Conservation (phyloP, 2,797 vertebrate species). For the Xerus rutilus region DNA sequence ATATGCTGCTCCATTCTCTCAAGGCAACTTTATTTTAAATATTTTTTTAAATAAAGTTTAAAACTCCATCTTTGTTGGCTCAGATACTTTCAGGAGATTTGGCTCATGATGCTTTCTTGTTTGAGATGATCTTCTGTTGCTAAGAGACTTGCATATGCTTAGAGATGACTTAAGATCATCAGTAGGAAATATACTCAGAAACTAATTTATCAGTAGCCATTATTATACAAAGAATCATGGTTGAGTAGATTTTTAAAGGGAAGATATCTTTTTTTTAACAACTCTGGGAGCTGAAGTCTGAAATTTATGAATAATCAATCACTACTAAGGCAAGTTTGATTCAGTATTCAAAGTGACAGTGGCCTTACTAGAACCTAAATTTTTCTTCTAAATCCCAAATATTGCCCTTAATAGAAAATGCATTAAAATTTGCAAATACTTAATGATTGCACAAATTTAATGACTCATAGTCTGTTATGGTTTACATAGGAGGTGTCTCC, state of each 20-base stretch:
- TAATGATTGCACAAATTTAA: background rate
- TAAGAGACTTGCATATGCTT: constrained; percentile 77
- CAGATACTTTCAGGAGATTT: constrained; percentile 12
- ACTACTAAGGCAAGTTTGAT: constrained; percentile 25
- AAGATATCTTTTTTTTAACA: constrained; percentile 48
- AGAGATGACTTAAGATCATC: constrained; percentile 69
- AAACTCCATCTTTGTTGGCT: constrained; percentile 49
- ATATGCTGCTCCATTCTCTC: background rate
- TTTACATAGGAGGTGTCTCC: no score
- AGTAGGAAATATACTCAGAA: constrained; percentile 75
- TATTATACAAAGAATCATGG: constrained; percentile 42
- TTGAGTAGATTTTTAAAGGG: constrained; percentile 47
- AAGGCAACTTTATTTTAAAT: constrained; percentile 35
- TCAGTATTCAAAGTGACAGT: constrained; percentile 12
- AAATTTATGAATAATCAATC: background rate
- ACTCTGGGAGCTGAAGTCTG: background rate
- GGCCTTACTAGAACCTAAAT: background rate
- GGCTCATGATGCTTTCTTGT: constrained; percentile 74
- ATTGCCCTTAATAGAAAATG: background rate
- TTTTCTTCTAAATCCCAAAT: constrained; percentile 48
- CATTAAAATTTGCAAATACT: constrained; percentile 28
- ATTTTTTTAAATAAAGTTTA: constrained; percentile 63
- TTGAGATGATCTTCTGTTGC: constrained; percentile 80
- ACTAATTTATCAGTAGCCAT: constrained; percentile 54
- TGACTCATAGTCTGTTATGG: background rate